These are phyloP conservation scores for Mus minutoides DNA, from an alignment of 2,797 vertebrate species.

Conservation along the genomic window DNA sequence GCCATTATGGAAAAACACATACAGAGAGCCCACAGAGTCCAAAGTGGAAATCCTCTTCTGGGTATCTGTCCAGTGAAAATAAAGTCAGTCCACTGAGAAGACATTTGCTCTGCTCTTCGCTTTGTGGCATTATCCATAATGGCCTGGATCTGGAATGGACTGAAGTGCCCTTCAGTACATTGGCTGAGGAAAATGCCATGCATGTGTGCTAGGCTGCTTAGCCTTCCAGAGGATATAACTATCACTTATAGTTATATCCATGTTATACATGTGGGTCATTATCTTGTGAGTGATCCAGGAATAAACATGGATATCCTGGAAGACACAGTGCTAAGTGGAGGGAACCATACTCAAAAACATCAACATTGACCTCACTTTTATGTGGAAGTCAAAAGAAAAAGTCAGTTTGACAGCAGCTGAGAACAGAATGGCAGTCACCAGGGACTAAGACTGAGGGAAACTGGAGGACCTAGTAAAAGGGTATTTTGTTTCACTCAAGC, in stretches of 20 bases:
- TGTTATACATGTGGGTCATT: too few relatives aligned
- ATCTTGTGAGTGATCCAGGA: too few relatives aligned
- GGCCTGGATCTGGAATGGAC: background rate
- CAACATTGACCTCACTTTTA: background rate
- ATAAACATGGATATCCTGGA: background rate
- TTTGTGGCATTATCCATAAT: background rate
- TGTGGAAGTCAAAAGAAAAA: background rate
- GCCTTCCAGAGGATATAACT: background rate
- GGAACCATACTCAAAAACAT: background rate
- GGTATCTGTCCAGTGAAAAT: background rate
- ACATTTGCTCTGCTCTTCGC: background rate
- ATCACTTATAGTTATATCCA: background rate
- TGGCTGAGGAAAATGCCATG: background rate
- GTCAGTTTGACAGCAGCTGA: background rate
- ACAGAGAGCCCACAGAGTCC: background rate
- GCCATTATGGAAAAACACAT: background rate
- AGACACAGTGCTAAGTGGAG: background rate
- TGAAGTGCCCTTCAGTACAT: background rate
- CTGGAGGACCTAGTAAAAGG: background rate
- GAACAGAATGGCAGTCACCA: background rate
- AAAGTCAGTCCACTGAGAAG: background rate
- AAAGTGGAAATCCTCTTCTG: background rate
- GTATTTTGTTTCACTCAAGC: background rate
- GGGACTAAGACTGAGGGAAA: background rate
- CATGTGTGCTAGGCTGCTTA: background rate